Conservation (phyloP, 2,113 vertebrate genomes). For the Cariama cristata region DNA sequence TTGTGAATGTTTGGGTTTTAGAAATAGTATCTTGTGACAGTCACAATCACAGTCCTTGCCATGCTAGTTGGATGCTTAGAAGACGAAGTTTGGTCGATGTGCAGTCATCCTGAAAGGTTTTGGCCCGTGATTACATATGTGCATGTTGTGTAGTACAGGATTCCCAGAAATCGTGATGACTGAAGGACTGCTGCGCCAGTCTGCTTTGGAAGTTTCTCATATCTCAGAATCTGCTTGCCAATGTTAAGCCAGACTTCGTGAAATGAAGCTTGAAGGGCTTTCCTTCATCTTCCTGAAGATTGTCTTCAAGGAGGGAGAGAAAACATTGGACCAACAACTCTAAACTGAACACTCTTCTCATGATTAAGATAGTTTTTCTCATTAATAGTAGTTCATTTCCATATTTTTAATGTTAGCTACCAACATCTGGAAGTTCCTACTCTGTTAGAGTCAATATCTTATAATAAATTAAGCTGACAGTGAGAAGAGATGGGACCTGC, state of each 20-base stretch:
- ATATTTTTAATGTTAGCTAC: neutral
- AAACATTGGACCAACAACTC: neutral
- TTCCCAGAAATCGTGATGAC: neutral
- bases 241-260: neutral
- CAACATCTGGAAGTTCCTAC: neutral
- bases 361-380: neutral
- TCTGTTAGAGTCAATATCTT: neutral
- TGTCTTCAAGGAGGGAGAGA: neutral
- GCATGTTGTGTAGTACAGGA: neutral
- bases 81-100: neutral
- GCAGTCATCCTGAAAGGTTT: neutral
- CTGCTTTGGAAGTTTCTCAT: neutral
- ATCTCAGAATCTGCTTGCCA: neutral
- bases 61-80: neutral
- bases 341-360: neutral
- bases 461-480: neutral
- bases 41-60: neutral
- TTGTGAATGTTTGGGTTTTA: neutral
- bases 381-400: neutral
- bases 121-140: fast-evolving
- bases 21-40: neutral
- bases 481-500: neutral
- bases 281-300: neutral
- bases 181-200: neutral
- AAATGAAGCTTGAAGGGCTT: neutral